Conservation (phyloP, 2,113 vertebrate species). For the Potamarius usumacintae region DNA sequence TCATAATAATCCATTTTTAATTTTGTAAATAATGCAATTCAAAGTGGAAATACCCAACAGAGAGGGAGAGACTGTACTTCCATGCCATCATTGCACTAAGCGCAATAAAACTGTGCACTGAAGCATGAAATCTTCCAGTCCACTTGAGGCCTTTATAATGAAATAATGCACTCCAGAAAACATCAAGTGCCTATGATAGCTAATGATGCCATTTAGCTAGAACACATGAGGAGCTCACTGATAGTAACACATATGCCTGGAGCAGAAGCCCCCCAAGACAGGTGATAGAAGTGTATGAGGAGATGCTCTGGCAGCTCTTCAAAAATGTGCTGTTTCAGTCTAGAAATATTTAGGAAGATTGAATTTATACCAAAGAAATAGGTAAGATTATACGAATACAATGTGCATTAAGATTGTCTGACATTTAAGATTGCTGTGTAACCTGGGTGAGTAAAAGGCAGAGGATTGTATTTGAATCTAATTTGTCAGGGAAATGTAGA, state of each 20-base stretch:
- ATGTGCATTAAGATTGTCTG: background rate
- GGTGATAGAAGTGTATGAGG: slow-evolving; percentile 7
- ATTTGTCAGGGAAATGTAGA: slow-evolving; percentile 28
- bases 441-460: slow-evolving; percentile 1
- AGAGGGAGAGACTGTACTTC: slow-evolving; percentile 25
- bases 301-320: background rate
- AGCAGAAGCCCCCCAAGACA: slow-evolving; percentile 33
- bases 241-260: slow-evolving; percentile 41
- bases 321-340: slow-evolving; percentile 1
- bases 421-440: slow-evolving; percentile 1
- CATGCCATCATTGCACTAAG: slow-evolving; percentile 36
- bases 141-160: slow-evolving; percentile 53
- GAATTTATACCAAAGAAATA: background rate
- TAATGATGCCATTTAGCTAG: slow-evolving; percentile 53
- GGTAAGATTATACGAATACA: background rate
- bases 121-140: slow-evolving; percentile 47
- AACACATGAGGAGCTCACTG: slow-evolving; percentile 50
- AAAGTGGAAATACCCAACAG: slow-evolving; percentile 32
- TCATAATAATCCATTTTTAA: slow-evolving; percentile 2
- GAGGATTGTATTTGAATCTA: slow-evolving; percentile 29
- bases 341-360: background rate
- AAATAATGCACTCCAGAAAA: slow-evolving; percentile 60
- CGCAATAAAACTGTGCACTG: slow-evolving; percentile 47
- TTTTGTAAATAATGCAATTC: slow-evolving; percentile 26
- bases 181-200: slow-evolving; percentile 55